Conservation (phyloP, 1,140 invertebrate genomes). For the Eurosta solidaginis region DNA sequence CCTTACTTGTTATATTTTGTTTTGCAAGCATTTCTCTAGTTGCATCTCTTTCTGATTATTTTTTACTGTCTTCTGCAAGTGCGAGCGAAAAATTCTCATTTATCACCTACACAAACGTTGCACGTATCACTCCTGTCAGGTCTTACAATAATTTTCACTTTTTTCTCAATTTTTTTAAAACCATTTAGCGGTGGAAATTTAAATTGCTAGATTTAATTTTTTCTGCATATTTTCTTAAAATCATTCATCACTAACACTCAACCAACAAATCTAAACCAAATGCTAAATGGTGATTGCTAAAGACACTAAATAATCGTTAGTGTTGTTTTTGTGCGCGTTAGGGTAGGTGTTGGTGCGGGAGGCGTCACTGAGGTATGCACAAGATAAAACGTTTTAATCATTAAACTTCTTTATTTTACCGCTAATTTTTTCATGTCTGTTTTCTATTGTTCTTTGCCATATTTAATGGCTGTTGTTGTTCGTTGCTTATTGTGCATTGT, state of each 20-base stretch:
- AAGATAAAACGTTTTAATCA: conserved; percentile 30
- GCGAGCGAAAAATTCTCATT: conserved; percentile 5
- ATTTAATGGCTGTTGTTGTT: too few species aligned
- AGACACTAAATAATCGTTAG: neutral
- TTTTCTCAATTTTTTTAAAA: neutral
- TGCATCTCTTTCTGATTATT: too few species aligned
- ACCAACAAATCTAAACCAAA: neutral
- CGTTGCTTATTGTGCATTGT: neutral
- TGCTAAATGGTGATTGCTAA: neutral
- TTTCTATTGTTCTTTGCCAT: neutral
- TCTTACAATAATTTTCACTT: too few species aligned
- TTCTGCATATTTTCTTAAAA: neutral
- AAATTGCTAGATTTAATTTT: too few species aligned
- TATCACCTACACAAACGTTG: conserved; percentile 4
- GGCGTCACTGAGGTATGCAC: conserved; percentile 15
- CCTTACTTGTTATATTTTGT: too few species aligned
- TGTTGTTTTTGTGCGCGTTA: neutral
- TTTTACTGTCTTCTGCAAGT: neutral
- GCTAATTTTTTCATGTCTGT: conserved; percentile 26
- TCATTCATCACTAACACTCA: neutral
- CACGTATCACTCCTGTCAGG: too few species aligned
- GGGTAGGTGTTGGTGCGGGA: neutral
- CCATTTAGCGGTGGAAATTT: neutral
- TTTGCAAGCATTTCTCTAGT: too few species aligned
- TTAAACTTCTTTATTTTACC: conserved; percentile 18